A percentile compares a stretch with the other conserved stretches of the same genome.
Evolutionary conservation across 2,113 vertebrate species (phyloP).

Genomic region (Sorex araneus): DNA sequence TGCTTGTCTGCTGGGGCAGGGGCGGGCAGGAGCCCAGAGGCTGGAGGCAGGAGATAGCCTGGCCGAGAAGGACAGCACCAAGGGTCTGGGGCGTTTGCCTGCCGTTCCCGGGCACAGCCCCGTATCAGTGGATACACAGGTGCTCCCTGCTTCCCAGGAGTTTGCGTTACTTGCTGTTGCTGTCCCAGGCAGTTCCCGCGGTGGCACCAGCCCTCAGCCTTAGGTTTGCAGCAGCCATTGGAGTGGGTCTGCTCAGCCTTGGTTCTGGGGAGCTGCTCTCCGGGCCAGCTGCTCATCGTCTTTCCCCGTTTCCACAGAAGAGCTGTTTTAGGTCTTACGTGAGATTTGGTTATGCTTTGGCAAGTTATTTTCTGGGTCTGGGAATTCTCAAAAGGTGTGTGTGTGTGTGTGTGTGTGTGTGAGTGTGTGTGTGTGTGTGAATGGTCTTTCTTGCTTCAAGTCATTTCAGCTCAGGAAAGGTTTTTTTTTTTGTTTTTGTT

Average conservation of each 20-base stretch:
- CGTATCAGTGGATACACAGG: no score
- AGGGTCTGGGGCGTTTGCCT: neutral
- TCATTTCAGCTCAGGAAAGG: no score
- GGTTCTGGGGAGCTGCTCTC: neutral
- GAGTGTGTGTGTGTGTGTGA: no score
- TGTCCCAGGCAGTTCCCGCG: no score
- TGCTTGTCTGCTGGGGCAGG: neutral
- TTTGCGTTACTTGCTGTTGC: neutral
- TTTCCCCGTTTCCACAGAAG: neutral
- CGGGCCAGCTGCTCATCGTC: no score
- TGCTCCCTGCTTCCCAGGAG: neutral
- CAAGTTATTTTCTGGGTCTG: neutral
- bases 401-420: no score
- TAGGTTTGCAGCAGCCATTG: neutral
- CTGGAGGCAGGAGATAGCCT: neutral
- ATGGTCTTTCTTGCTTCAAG: no score
- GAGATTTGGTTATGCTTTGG: neutral
- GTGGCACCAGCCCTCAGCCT: no score
- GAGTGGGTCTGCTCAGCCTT: no score
- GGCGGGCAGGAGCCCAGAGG: neutral
- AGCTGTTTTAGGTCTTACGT: neutral
- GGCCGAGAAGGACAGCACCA: neutral
- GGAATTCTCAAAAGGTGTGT: neutral
- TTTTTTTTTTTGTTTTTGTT: no score
- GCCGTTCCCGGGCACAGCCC: neutral